Conservation (phyloP, 2,888 invertebrate genomes). For the Xylota sylvarum region DNA sequence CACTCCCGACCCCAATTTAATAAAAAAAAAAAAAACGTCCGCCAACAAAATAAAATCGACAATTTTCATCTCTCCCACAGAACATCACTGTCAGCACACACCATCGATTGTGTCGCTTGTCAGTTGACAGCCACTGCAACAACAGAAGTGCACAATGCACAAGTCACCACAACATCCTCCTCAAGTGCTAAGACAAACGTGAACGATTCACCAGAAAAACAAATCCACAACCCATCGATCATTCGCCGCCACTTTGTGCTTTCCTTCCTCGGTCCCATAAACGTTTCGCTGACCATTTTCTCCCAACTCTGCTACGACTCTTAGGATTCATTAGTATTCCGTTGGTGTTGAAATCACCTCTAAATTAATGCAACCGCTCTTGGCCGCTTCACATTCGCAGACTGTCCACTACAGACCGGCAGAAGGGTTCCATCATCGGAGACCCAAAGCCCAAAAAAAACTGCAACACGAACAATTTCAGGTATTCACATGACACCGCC, state of each 20-base stretch:
- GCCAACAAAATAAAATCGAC: conserved; percentile 5
- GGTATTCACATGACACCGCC: conserved; percentile 76
- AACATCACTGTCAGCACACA: conserved; percentile 72
- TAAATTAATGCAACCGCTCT: conserved; percentile 77
- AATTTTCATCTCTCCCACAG: conserved; percentile 70
- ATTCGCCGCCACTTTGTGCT: conserved; percentile 60
- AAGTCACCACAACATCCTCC: conserved; percentile 56
- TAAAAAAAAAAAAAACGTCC: neutral
- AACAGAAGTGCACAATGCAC: conserved; percentile 13
- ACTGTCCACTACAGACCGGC: conserved; percentile 31
- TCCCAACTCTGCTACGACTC: conserved; percentile 28
- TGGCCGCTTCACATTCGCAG: conserved; percentile 69
- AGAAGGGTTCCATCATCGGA: conserved; percentile 36
- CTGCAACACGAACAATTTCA: conserved; percentile 73
- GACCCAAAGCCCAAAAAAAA: conserved; percentile 28
- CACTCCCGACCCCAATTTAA: conserved; percentile 5
- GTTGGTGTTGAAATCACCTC: conserved; percentile 75
- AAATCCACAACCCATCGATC: conserved; percentile 73
- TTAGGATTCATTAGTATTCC: conserved; percentile 77
- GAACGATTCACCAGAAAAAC: conserved; percentile 72
- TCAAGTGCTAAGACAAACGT: conserved; percentile 77
- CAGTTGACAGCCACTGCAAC: conserved; percentile 69
- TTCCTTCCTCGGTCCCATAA: conserved; percentile 66
- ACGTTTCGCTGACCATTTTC: conserved; percentile 60
- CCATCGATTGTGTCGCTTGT: conserved; percentile 74